phyloP scores from a whole-genome alignment of 2,797 vertebrate species.

The Limnodromus scolopaceus region DNA sequence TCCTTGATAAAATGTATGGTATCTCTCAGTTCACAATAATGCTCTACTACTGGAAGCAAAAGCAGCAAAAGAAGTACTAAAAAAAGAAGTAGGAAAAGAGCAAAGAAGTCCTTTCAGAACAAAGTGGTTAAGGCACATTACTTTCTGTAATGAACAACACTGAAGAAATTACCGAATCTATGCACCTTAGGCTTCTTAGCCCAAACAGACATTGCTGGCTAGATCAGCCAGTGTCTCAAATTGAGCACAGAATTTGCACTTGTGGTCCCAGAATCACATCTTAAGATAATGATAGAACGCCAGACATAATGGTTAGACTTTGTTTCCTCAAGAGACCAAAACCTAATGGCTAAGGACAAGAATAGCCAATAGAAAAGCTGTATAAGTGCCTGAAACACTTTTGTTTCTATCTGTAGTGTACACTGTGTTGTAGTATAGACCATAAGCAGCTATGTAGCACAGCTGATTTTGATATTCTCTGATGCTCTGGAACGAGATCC shows the following conservation, averaged over 20 bases:
- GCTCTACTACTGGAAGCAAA: neutral
- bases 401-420: neutral
- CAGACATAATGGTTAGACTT: neutral
- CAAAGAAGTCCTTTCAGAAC: neutral
- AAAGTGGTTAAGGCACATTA: neutral
- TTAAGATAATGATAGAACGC: neutral
- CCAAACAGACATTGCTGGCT: neutral
- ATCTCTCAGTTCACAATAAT: neutral
- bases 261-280: neutral
- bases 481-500: neutral
- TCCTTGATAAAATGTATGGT: neutral
- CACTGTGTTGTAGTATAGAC: neutral
- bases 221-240: neutral
- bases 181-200: neutral
- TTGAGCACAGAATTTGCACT: neutral
- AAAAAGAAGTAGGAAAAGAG: neutral
- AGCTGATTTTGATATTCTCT: neutral
- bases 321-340: neutral
- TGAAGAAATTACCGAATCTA: neutral
- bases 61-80: neutral
- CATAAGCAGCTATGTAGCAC: neutral
- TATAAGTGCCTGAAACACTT: neutral
- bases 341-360: neutral
- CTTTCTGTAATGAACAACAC: neutral
- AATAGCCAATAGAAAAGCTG: neutral